These are phyloP conservation scores for Andrena praecox DNA, from an alignment of 2,888 invertebrate species.

Conservation along the genomic window DNA sequence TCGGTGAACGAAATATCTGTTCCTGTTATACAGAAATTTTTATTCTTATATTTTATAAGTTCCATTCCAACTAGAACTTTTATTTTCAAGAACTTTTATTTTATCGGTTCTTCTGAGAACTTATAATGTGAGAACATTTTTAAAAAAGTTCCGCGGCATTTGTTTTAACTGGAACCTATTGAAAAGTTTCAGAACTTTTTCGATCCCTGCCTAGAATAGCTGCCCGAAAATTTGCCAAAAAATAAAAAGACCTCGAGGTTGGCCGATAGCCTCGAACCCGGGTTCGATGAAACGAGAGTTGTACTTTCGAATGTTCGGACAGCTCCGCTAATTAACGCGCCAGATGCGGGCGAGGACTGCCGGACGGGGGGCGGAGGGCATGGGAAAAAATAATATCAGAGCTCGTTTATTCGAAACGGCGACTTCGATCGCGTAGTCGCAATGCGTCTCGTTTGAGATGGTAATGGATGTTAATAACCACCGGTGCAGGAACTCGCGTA, in stretches of 20 bases:
- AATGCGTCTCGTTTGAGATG: constrained; percentile 69
- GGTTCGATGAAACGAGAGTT: constrained; percentile 6
- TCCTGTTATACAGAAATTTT: no score
- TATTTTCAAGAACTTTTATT: no score
- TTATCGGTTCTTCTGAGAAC: no score
- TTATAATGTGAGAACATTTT: no score
- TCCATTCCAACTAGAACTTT: no score
- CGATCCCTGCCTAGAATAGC: neutral
- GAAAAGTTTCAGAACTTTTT: no score
- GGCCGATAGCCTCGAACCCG: neutral
- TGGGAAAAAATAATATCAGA: constrained; percentile 37
- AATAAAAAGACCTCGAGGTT: neutral
- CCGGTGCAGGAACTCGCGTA: constrained; percentile 37
- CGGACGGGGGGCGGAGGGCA: neutral
- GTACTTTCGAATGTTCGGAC: constrained; percentile 11
- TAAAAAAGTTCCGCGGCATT: no score
- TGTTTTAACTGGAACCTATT: no score
- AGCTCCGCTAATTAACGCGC: constrained; percentile 25
- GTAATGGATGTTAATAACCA: constrained; percentile 71
- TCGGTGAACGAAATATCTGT: no score
- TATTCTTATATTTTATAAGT: no score
- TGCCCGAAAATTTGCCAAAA: neutral
- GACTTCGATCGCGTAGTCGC: constrained; percentile 47
- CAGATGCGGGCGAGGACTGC: neutral
- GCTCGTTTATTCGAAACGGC: constrained; percentile 3